Evolutionary conservation across 30 jellyfish, hydroid and myxozoan genomes (phyloP).

Genomic region (Morbakka virulenta): DNA sequence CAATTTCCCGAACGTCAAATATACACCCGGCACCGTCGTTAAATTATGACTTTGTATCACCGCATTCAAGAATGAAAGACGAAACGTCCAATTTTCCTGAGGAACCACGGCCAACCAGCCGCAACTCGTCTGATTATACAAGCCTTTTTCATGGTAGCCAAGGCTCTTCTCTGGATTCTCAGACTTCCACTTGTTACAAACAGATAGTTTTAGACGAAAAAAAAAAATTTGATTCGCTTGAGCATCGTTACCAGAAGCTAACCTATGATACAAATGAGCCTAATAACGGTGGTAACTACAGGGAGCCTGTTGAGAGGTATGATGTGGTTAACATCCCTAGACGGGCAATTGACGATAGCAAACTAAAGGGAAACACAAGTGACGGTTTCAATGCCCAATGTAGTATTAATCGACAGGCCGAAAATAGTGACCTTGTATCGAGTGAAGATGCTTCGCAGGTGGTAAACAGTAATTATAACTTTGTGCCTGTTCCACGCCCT

Average conservation of each 20-base stretch:
- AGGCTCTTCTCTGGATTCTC: not conserved
- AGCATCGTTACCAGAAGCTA: not conserved
- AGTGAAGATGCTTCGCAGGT: not conserved
- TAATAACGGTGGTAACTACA: not conserved
- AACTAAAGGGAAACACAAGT: not conserved
- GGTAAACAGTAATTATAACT: constrained; percentile 31
- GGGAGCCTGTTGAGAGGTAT: not conserved
- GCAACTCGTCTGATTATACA: not conserved
- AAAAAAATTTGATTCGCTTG: not conserved
- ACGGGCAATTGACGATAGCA: not conserved
- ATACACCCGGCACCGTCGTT: not conserved
- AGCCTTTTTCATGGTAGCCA: not conserved
- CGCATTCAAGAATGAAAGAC: not conserved
- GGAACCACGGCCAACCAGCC: not conserved
- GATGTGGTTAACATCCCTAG: not conserved
- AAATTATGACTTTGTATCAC: not conserved
- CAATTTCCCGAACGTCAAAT: not conserved
- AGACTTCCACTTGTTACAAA: not conserved
- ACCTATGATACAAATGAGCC: not conserved
- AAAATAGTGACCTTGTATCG: constrained; percentile 1
- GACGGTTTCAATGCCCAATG: not conserved
- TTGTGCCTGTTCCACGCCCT: constrained; percentile 80
- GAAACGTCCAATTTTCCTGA: not conserved
- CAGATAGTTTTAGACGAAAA: not conserved
- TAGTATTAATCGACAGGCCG: not conserved